Base-by-base conservation (phyloP, 2,113 vertebrate species). In the Cyphomyrus plagiostoma region DNA sequence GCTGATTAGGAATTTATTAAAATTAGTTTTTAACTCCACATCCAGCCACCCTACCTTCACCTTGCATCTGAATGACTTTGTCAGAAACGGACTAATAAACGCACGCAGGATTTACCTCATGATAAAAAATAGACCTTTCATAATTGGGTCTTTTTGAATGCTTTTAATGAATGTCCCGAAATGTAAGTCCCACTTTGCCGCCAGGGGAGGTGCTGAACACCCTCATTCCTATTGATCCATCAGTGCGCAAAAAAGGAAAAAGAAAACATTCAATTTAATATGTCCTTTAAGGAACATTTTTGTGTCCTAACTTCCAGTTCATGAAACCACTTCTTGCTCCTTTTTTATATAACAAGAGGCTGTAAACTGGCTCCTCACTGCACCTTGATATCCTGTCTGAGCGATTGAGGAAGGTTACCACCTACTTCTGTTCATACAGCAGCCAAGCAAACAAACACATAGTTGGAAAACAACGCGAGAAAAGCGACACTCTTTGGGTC, bases 1-100 rank as follows among this genome's bases (percentile, higher is more conserved):
- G 94, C 94, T 95, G 95, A 96, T 96, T 96, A 96, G 93, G 93
- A 96, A 95, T 95, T 95, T 95, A 96, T 96, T 96, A 92, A 96
- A 95, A 96, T 95, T 94, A 93, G 95, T 96, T 96, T 96, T 95
- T 96, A 96, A 94, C 95, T 94, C 92, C 88, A 90, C 92, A 53
- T 89, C 86, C 91, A 90, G 91, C 92, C 91, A 92, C 93, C 94
- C 93, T 94, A 94, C 95, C 94, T 93, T 91, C 92, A 86, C 93
- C 94, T 93, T 94, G 94, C 94, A 94, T 94, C 92, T 91, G 88
- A 52, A 89, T 92, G 92, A 94, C 93, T 91, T 93, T 91, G 88
- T 92, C 91, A 91, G 89, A 90, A 90, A 88, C 89, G 85, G 84
- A 89, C 91, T 92, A 92, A 92, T 92, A 93, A 91, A 92, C 90